Conservation (phyloP, 2,888 invertebrate genomes). For the Heliothis peltigera region DNA sequence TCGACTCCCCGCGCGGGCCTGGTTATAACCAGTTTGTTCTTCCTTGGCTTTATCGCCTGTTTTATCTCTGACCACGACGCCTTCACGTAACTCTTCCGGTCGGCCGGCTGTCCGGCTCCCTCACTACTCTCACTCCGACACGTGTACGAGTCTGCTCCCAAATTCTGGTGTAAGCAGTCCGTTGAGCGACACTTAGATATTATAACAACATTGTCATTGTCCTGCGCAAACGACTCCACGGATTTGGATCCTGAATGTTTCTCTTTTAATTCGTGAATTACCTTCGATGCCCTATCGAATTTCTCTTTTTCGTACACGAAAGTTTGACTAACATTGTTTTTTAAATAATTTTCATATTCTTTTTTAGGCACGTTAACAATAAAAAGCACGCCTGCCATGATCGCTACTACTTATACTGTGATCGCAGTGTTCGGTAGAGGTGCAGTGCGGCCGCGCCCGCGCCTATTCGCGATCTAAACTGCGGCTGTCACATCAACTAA, state of each 20-base stretch:
- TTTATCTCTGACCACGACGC: constrained; percentile 75
- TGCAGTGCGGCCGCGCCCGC: constrained; percentile 43
- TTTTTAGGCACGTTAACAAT: constrained; percentile 90
- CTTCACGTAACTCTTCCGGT: constrained; percentile 60
- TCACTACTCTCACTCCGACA: constrained; percentile 70
- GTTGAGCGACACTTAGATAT: constrained; percentile 70
- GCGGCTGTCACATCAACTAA: constrained; percentile 53
- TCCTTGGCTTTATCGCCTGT: constrained; percentile 69
- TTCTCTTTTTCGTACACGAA: constrained; percentile 65
- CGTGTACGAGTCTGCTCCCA: constrained; percentile 62
- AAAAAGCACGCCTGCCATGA: constrained; percentile 90
- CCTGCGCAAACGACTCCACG: constrained; percentile 54
- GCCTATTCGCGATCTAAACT: constrained; percentile 45
- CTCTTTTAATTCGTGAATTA: constrained; percentile 67
- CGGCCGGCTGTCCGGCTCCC: constrained; percentile 48
- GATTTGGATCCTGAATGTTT: constrained; percentile 62
- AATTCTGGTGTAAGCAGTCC: constrained; percentile 63
- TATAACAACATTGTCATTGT: constrained; percentile 58
- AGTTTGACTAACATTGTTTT: constrained; percentile 59
- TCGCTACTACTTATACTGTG: constrained; percentile 17
- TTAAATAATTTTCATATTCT: constrained; percentile 81
- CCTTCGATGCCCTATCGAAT: constrained; percentile 62
- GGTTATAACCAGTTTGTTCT: constrained; percentile 74
- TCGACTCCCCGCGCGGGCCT: constrained; percentile 69
- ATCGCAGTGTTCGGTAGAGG: constrained; percentile 25